phyloP scores from a whole-genome alignment of 2,888 invertebrate species.

The Drosophila meridiana region DNA sequence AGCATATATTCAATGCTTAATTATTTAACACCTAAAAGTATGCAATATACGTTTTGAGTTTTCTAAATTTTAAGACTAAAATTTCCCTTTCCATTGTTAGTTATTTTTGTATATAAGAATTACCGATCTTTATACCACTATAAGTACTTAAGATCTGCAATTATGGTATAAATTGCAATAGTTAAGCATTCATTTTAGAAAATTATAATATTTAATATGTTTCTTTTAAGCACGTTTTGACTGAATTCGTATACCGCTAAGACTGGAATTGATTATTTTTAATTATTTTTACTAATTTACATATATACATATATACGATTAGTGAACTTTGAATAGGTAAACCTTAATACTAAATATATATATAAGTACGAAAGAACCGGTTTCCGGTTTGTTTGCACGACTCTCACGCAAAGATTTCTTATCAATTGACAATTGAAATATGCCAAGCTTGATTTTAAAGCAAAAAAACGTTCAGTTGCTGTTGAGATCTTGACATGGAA shows the following conservation, averaged over 20 bases:
- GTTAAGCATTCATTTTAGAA: neutral
- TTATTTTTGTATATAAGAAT: neutral
- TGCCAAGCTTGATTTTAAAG: slow-evolving; percentile 16
- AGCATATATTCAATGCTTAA: no score
- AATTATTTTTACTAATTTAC: neutral
- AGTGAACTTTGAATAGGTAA: slow-evolving; percentile 2
- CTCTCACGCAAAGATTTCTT: slow-evolving; percentile 30
- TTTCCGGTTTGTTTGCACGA: slow-evolving; percentile 30
- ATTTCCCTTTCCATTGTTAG: neutral
- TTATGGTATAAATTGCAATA: neutral
- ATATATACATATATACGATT: neutral
- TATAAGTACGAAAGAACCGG: slow-evolving; percentile 32
- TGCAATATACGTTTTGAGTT: neutral
- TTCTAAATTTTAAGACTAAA: no score
- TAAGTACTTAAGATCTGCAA: neutral
- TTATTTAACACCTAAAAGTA: slow-evolving; percentile 16
- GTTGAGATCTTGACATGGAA: slow-evolving; percentile 14
- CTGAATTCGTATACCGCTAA: neutral
- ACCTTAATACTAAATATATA: neutral
- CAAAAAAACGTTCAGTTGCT: slow-evolving; percentile 34
- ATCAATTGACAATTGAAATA: slow-evolving; percentile 34
- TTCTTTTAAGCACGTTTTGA: neutral
- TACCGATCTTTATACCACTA: neutral
- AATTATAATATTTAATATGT: neutral
- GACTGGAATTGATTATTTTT: neutral